phyloP scores from a whole-genome alignment of 1,140 invertebrate species.

The Pentalonia nigronervosa region DNA sequence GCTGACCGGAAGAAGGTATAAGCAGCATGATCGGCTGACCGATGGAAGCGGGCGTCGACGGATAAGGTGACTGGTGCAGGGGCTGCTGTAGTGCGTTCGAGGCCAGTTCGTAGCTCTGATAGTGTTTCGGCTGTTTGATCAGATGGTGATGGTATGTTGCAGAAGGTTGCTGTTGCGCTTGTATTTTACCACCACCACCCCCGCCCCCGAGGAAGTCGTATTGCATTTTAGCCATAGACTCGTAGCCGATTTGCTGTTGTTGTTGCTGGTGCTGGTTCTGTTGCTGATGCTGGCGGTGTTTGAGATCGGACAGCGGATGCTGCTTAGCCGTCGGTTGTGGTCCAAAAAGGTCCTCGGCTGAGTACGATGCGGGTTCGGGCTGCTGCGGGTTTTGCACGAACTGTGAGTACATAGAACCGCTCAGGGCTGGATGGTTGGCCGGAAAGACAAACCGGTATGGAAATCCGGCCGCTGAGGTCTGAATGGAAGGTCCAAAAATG shows the following conservation, averaged over 20 bases:
- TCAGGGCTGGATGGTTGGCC: constrained; percentile 41
- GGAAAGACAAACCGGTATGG: constrained; percentile 45
- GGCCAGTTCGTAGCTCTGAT: constrained; percentile 5
- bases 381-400: not conserved
- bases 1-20: constrained; percentile 40
- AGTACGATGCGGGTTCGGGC: not conserved
- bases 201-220: not conserved
- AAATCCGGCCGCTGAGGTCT: not conserved
- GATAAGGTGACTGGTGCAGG: not conserved
- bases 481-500: not conserved
- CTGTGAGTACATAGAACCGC: not conserved
- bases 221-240: not conserved
- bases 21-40: constrained; percentile 48
- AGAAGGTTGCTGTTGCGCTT: not conserved
- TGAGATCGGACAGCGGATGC: not conserved
- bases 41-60: not conserved
- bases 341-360: not conserved
- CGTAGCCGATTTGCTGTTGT: not conserved
- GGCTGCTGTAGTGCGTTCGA: not conserved
- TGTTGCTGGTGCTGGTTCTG: not conserved
- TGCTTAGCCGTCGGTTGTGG: not conserved
- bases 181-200: not conserved
- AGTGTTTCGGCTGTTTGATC: constrained; percentile 33
- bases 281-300: not conserved
- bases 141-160: not conserved